These are phyloP conservation scores for Amphilophus citrinellus DNA, from an alignment of 2,113 vertebrate species.

Conservation along the genomic window DNA sequence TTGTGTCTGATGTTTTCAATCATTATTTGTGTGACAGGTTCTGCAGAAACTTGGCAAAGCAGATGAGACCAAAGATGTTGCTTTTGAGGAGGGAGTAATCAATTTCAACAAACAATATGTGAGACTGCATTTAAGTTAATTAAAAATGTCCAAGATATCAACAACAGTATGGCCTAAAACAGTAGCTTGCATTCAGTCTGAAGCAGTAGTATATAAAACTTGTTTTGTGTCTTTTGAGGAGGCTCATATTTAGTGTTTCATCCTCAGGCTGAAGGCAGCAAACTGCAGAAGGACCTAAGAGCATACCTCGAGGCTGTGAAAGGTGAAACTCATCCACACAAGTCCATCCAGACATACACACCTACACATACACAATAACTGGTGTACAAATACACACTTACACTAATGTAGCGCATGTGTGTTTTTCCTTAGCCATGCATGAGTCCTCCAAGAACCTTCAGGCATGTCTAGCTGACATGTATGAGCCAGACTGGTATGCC, in stretches of 20 bases:
- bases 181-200: background rate
- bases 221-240: background rate
- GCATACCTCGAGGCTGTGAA: conserved; percentile 94
- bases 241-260: conserved; percentile 34
- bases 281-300: conserved; percentile 94
- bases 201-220: background rate
- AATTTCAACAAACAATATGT: conserved; percentile 99
- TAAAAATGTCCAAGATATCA: background rate
- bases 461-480: conserved; percentile 94
- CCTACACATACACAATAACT: background rate
- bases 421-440: conserved; percentile 89
- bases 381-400: background rate
- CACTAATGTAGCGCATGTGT: conserved; percentile 12
- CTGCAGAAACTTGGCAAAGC: conserved; percentile 98
- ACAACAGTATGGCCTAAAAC: background rate
- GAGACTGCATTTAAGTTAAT: conserved; percentile 25
- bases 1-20: background rate
- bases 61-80: conserved; percentile 96
- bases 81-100: conserved; percentile 96
- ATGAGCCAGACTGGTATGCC: conserved; percentile 94
- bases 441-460: conserved; percentile 95
- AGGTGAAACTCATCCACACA: conserved; percentile 76
- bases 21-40: conserved; percentile 82
- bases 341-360: background rate
- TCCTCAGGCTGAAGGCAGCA: conserved; percentile 89